phyloP scores from a whole-genome alignment of 2,888 invertebrate species.

The Dusona sp. region DNA sequence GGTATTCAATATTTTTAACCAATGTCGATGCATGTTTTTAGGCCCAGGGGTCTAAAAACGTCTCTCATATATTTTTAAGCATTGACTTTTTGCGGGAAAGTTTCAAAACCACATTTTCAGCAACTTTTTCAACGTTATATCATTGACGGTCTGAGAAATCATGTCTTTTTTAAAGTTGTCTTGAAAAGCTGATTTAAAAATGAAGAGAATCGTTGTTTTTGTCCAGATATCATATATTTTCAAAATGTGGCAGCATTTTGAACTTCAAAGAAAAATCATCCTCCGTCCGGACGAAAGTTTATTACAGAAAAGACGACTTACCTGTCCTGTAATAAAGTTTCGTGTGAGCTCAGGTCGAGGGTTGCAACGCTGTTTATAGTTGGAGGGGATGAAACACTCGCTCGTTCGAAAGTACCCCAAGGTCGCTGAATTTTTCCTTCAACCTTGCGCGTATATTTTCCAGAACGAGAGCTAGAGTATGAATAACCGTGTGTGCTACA shows the following conservation, averaged over 20 bases:
- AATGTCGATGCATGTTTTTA: background rate
- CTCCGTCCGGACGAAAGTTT: background rate
- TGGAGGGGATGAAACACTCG: constrained; percentile 8
- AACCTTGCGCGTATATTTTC: constrained; percentile 34
- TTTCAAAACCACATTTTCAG: background rate
- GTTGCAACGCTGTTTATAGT: background rate
- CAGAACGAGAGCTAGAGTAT: constrained; percentile 25
- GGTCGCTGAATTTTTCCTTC: constrained; percentile 51
- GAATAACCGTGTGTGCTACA: constrained; percentile 14
- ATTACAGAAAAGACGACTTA: background rate
- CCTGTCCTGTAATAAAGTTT: constrained; percentile 22
- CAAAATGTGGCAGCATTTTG: background rate
- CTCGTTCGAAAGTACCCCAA: constrained; percentile 26
- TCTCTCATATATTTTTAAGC: too few relatives aligned
- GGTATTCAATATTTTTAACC: too few relatives aligned
- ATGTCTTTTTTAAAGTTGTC: too few relatives aligned
- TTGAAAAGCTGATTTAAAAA: too few relatives aligned
- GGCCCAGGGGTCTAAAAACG: too few relatives aligned
- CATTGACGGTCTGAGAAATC: background rate
- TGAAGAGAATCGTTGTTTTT: background rate
- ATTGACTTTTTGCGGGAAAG: background rate
- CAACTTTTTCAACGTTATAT: background rate
- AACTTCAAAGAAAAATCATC: background rate
- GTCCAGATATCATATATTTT: background rate
- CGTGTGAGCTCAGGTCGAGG: constrained; percentile 13